phyloP scores from a whole-genome alignment of 2,888 invertebrate species.

The Cheilosia scutellata region DNA sequence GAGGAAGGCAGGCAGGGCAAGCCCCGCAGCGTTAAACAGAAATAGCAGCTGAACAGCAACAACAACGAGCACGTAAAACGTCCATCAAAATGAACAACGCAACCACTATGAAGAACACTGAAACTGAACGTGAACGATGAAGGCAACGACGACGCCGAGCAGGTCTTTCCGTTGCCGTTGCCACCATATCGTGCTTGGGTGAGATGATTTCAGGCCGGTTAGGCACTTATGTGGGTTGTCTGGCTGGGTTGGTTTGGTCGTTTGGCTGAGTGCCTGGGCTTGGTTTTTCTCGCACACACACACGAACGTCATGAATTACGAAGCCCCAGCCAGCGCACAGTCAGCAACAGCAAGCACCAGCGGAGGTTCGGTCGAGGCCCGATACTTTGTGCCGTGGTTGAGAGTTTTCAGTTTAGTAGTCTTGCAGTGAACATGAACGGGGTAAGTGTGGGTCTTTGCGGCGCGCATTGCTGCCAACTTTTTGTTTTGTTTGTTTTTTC shows the following conservation, averaged over 20 bases:
- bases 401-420: slow-evolving; percentile 75
- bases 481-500: slow-evolving; percentile 20
- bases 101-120: slow-evolving; percentile 8
- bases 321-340: slow-evolving; percentile 44
- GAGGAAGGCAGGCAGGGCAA: slow-evolving; percentile 50
- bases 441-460: slow-evolving; percentile 75
- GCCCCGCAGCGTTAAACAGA: slow-evolving; percentile 52
- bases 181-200: slow-evolving; percentile 71
- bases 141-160: slow-evolving; percentile 40
- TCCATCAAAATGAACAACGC: slow-evolving; percentile 44
- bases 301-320: slow-evolving; percentile 1
- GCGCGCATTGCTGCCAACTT: slow-evolving; percentile 38
- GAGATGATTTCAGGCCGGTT: slow-evolving; percentile 74
- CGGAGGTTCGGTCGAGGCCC: slow-evolving; percentile 56
- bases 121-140: slow-evolving; percentile 15
- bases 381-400: slow-evolving; percentile 58
- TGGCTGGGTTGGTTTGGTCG: slow-evolving; percentile 54
- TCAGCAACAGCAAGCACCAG: slow-evolving; percentile 18
- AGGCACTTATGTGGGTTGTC: slow-evolving; percentile 70
- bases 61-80: slow-evolving; percentile 41
- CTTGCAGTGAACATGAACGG: slow-evolving; percentile 74
- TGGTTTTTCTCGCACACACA: slow-evolving; percentile 58
- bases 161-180: slow-evolving; percentile 54
- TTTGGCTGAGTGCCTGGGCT: slow-evolving; percentile 67
- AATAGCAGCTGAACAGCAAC: slow-evolving; percentile 42